Evolutionary conservation across 2,888 invertebrate species (phyloP).

Genomic region (Alloplasta piceator): DNA sequence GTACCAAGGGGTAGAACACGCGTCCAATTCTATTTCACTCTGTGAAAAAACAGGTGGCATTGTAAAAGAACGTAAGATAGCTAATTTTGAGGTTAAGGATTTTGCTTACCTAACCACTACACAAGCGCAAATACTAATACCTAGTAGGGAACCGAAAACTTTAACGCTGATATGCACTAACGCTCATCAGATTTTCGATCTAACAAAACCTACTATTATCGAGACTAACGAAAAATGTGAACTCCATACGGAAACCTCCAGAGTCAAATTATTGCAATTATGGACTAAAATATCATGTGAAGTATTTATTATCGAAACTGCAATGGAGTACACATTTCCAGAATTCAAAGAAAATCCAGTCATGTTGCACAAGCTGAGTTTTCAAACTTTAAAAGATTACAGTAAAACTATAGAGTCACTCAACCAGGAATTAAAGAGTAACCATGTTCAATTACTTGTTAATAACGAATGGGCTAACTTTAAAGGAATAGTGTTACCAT

Average conservation of each 20-base stretch:
- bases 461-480: constrained; percentile 37
- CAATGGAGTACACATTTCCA: constrained; percentile 5
- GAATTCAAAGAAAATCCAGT: constrained; percentile 2
- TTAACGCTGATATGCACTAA: too few relatives aligned
- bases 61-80: constrained; percentile 9
- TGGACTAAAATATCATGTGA: not conserved
- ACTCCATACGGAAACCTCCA: too few relatives aligned
- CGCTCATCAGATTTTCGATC: too few relatives aligned
- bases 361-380: constrained; percentile 1
- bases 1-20: constrained; percentile 35
- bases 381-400: constrained; percentile 29
- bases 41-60: not conserved
- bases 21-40: constrained; percentile 12
- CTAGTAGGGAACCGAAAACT: too few relatives aligned
- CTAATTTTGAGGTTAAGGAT: too few relatives aligned
- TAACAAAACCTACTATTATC: too few relatives aligned
- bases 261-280: constrained; percentile 30
- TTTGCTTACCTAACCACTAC: too few relatives aligned
- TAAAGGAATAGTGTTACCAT: constrained; percentile 23
- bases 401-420: constrained; percentile 27
- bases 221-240: too few relatives aligned
- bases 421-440: not conserved
- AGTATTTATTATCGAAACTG: constrained; percentile 8
- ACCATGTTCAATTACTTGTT: constrained; percentile 7
- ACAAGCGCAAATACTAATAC: too few relatives aligned